Evolutionary conservation across 1,140 invertebrate genomes (phyloP), one percentile per base, ranked within the genome.

Genomic region (Mercenaria mercenaria): DNA sequence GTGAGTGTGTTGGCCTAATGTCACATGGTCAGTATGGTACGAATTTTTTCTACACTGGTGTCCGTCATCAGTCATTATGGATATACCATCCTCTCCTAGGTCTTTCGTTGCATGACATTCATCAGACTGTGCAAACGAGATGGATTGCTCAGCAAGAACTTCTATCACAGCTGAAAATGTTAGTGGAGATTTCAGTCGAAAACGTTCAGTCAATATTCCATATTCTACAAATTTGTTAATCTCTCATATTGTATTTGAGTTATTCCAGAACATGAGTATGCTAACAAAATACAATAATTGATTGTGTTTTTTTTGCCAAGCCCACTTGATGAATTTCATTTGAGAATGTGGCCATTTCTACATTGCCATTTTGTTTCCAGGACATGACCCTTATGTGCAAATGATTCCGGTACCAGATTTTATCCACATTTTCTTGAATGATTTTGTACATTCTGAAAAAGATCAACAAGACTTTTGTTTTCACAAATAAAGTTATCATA

Each of bases 1-100:
- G n/a, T 77, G 74, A 2, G 74, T 23, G 23, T 77, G 39, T 50
- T 77, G 74, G 39, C 74, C 74, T 43, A 77, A 39, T 41, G 74
- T 18, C 4, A 77, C 74, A 77, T 77, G 74, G n/a, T 77, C 74
- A 3, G 47, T 77, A 23, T 69, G 67, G 26, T 37, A 69, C 3
- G n/a, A 29, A 29, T 69, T 69, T 32, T 69, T 69, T 23, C 13
- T 69, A 69, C 67, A 69, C n/a, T 69, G 67, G 67, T 69, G 67
- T 10, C 67, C n/a, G 26, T 20, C 67, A 69, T 69, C 67, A 10
- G 67, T 69, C 67, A 69, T 69, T 4, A 69, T 69, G n/a, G 67
- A 69, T 29, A 69, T 69, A 20, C 67, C 13, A 69, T 69, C 32
- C 32, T 69, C 67, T 29, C 37, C 37, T 69, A 29, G n/a, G 67